Evolutionary conservation across 2,113 vertebrate species (phyloP).

Genomic region (Suricata suricatta): DNA sequence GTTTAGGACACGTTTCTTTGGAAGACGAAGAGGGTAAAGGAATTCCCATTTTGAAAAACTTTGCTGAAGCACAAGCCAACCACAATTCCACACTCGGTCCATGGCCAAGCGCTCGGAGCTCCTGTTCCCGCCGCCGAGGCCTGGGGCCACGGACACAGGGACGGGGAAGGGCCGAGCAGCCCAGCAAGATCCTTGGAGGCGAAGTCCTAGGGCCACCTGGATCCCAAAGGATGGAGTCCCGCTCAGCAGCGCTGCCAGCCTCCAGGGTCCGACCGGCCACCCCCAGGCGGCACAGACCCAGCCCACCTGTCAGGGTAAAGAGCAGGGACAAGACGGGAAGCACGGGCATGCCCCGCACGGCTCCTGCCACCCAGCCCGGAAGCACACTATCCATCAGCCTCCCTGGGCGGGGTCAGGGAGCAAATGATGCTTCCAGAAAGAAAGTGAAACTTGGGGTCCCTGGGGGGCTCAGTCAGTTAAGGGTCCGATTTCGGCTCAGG

Average conservation of each 20-base stretch:
- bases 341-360: accelerated
- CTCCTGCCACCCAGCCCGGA: accelerated
- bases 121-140: accelerated
- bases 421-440: neutral
- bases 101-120: accelerated
- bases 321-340: too few relatives aligned
- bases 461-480: too few relatives aligned
- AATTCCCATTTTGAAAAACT: neutral
- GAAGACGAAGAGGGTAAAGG: neutral
- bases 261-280: accelerated
- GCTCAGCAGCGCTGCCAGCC: neutral
- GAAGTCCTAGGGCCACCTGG: accelerated
- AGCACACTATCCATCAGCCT: too few relatives aligned
- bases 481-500: too few relatives aligned
- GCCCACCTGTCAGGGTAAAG: neutral
- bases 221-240: accelerated
- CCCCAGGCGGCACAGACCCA: accelerated
- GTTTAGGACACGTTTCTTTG: neutral
- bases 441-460: neutral
- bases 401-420: accelerated
- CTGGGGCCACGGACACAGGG: neutral
- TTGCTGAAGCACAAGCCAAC: neutral
- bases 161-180: neutral
- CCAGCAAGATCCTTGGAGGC: accelerated
- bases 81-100: accelerated